phyloP scores from a whole-genome alignment of 1,140 invertebrate genomes.

The Lethrus apterus region DNA sequence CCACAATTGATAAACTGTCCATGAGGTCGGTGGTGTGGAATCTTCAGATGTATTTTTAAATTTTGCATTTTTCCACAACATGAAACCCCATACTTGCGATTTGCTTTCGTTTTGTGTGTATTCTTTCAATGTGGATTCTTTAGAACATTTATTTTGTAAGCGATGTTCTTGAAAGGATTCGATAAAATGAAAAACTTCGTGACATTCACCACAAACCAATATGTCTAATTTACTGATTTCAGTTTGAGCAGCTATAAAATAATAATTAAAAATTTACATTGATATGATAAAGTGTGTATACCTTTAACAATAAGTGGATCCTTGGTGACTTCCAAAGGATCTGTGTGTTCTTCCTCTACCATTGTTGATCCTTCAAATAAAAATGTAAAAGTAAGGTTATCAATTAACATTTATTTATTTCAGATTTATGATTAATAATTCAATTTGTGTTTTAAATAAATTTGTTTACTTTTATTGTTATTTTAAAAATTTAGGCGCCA shows the following conservation, averaged over 20 bases:
- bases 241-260: conserved; percentile 58
- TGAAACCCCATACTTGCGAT: conserved; percentile 75
- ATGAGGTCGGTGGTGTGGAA: conserved; percentile 51
- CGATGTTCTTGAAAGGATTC: conserved; percentile 71
- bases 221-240: conserved; percentile 67
- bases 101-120: conserved; percentile 54
- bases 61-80: conserved; percentile 63
- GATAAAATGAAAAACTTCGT: conserved; percentile 69
- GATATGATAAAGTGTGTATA: conserved; percentile 1
- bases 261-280: conserved; percentile 11
- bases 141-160: conserved; percentile 46
- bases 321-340: conserved; percentile 25
- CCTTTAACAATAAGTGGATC: conserved; percentile 28
- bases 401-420: too few relatives aligned
- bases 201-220: conserved; percentile 71
- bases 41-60: conserved; percentile 38
- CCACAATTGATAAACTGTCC: conserved; percentile 76
- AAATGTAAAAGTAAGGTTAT: conserved; percentile 10
- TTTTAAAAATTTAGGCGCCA: not conserved
- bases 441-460: too few relatives aligned
- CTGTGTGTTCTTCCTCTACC: conserved; percentile 11
- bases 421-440: too few relatives aligned
- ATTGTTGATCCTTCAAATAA: conserved; percentile 8
- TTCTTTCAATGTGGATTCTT: conserved; percentile 37
- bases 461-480: too few relatives aligned